Evolutionary conservation across 2,888 invertebrate genomes (phyloP).

Genomic region (Habroteleia sp.): DNA sequence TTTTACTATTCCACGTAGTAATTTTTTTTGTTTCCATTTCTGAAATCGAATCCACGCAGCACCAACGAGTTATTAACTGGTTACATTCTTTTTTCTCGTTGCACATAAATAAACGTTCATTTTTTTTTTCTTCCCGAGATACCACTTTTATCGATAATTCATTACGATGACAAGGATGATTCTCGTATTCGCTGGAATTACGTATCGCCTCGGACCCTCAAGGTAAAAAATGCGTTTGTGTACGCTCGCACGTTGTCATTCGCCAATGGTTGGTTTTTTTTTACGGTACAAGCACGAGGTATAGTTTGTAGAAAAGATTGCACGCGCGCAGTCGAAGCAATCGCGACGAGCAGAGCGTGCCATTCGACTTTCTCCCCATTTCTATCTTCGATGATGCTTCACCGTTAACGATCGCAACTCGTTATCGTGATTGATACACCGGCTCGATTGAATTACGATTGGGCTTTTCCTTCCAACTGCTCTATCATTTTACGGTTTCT

Average conservation of each 20-base stretch:
- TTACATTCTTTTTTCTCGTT: no score
- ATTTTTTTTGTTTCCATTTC: no score
- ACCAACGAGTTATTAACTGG: no score
- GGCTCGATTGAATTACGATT: conserved; percentile 43
- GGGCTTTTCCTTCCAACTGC: conserved; percentile 21
- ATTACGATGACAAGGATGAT: conserved; percentile 36
- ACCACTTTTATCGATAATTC: conserved; percentile 32
- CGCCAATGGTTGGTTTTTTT: conserved; percentile 6
- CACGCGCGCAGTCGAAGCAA: conserved; percentile 17
- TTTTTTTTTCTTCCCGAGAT: conserved; percentile 9
- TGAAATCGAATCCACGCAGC: no score
- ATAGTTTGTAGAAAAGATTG: conserved; percentile 32
- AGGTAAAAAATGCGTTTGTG: conserved; percentile 22
- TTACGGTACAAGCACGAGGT: conserved; percentile 16
- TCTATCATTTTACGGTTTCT: conserved; percentile 38
- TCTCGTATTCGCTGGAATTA: conserved; percentile 15
- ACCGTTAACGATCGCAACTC: conserved; percentile 49
- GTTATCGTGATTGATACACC: conserved; percentile 50
- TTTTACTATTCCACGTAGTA: no score
- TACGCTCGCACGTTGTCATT: background rate
- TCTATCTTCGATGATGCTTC: conserved; percentile 56
- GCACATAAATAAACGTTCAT: no score
- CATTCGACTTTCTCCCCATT: conserved; percentile 55
- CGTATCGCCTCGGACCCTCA: conserved; percentile 26
- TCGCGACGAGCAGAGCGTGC: conserved; percentile 45